Evolutionary conservation across 2,888 invertebrate species (phyloP), one percentile per base, ranked within the genome.

Genomic region (Tinea pellionella): DNA sequence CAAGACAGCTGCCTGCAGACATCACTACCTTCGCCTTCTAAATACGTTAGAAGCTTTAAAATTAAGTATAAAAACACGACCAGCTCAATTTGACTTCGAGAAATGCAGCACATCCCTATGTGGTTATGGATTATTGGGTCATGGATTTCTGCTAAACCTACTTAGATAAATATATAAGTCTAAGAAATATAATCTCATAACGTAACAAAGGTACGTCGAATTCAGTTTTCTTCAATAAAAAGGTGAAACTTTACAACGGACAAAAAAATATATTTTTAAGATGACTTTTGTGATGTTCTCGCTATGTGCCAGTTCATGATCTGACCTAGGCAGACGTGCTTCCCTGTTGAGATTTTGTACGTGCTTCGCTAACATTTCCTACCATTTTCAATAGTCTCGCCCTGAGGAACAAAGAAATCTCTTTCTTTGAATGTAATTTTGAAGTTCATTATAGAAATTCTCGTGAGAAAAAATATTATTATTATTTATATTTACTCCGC

Each of bases 321-420:
- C 57, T 57, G 57, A 57, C 57, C 32, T 57, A 30, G 57, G 32
- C 57, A 57, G 19, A 57, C 57, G 57, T 57, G 57, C 16, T 32
- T 57, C 57, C 57, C 57, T 19, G 30, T 57, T 57, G 57, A 57
- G 57, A 57, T 57, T 57, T 57, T 12, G n/a, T 30, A 57, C 57
- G 57, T 57, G 57, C 29, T 24, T 47, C 9, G 37, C n/a, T 37
- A 37, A 9, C 37, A 9, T 37, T 37, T 37, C 37, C 37, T 37
- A 37, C 37, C n/a, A 37, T 37, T 37, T 37, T 37, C 37, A 37
- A 37, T 37, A 37, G 37, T 37, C 37, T 9, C 9, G 37, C 37
- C 37, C 37, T 9, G n/a, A 37, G 37, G 37, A 37, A 37, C 37
- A 37, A 37, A 37, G 37, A 37, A 37, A 37, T 37, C 37, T 37